Percentiles rank a stretch among this genome's conserved stretches.
phyloP scores from a whole-genome alignment of 2,113 vertebrate species.

The Okapia johnstoni region DNA sequence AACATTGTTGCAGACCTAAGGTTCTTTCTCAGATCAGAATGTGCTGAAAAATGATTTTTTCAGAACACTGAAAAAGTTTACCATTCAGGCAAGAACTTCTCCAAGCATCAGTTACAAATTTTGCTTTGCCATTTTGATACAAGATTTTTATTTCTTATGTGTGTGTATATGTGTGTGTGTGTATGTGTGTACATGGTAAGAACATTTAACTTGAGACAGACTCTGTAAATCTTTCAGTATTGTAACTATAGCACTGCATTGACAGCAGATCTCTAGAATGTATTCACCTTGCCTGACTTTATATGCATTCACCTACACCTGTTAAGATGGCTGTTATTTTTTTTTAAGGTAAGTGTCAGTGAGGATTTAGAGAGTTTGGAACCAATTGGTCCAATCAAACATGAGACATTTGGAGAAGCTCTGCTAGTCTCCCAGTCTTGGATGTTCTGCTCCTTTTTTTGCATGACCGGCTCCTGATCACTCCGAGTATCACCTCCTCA shows the following conservation, averaged over 20 bases:
- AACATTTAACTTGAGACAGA: neutral
- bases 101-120: neutral
- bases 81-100: neutral
- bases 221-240: neutral
- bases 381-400: neutral
- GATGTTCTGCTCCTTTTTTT: neutral
- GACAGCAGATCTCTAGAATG: neutral
- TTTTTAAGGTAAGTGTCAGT: neutral
- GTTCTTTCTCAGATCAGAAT: neutral
- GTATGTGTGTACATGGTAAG: neutral
- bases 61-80: neutral
- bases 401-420: neutral
- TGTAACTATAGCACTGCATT: neutral
- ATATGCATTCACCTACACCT: neutral
- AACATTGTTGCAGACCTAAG: neutral
- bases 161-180: neutral
- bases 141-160: neutral
- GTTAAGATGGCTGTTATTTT: neutral
- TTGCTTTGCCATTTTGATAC: neutral
- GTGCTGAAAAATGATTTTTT: neutral
- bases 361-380: neutral
- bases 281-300: neutral
- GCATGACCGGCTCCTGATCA: neutral
- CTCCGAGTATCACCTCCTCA: neutral
- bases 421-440: neutral